phyloP scores from a whole-genome alignment of 2,888 invertebrate species.

The Helleia helle region DNA sequence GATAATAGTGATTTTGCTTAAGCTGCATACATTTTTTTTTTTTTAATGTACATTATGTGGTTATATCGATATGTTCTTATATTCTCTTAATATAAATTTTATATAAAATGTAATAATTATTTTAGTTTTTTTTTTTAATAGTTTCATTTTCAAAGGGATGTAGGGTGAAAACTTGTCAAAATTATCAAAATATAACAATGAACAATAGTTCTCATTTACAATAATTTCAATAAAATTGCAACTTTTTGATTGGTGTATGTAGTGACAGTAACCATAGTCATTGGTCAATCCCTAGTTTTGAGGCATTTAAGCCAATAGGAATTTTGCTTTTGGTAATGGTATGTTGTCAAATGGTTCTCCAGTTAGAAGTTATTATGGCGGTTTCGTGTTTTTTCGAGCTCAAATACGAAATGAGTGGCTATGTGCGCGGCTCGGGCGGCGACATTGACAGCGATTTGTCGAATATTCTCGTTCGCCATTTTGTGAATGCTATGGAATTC shows the following conservation, averaged over 20 bases:
- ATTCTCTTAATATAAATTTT: too few species aligned
- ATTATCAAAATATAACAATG: too few species aligned
- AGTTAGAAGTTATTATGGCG: slow-evolving; percentile 64
- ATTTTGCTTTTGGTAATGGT: slow-evolving; percentile 13
- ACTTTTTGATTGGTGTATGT: slow-evolving; percentile 20
- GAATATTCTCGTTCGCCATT: slow-evolving; percentile 68
- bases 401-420: slow-evolving; percentile 66
- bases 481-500: slow-evolving; percentile 60
- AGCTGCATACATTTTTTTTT: too few species aligned
- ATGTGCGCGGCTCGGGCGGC: slow-evolving; percentile 63
- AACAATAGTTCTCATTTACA: neutral
- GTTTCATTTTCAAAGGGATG: too few species aligned
- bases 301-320: slow-evolving; percentile 9
- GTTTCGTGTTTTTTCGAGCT: slow-evolving; percentile 68
- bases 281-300: slow-evolving; percentile 19
- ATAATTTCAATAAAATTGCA: neutral
- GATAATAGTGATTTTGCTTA: too few species aligned
- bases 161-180: too few species aligned
- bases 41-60: too few species aligned
- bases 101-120: too few species aligned
- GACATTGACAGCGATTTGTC: slow-evolving; percentile 68
- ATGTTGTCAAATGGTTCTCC: slow-evolving; percentile 31
- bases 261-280: slow-evolving; percentile 1
- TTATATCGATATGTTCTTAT: too few species aligned
- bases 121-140: too few species aligned